Evolutionary conservation across 2,888 invertebrate genomes (phyloP).

Genomic region (Dascillus cervinus): DNA sequence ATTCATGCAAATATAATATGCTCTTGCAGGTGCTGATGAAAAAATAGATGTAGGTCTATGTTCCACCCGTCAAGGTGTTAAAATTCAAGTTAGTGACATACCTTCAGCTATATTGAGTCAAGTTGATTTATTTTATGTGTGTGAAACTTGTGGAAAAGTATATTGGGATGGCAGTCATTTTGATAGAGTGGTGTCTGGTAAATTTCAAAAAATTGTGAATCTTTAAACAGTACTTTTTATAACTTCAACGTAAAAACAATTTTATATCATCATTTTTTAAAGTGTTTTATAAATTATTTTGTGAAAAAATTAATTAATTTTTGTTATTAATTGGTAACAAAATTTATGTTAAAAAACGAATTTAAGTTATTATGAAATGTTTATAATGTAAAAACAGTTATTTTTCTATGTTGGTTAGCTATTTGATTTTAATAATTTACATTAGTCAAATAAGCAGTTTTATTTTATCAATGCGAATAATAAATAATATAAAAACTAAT

Average conservation of each 20-base stretch:
- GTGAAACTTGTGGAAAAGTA: conserved; percentile 66
- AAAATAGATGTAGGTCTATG: conserved; percentile 39
- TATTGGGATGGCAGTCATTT: conserved; percentile 57
- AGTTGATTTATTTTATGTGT: conserved; percentile 54
- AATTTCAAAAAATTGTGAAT: conserved; percentile 32
- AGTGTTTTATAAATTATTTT: too few relatives aligned
- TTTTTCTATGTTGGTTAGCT: too few relatives aligned
- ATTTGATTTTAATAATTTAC: too few relatives aligned
- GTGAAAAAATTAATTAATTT: too few relatives aligned
- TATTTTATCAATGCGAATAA: too few relatives aligned
- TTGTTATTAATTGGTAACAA: too few relatives aligned
- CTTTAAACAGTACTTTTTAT: not conserved
- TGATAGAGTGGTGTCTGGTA: conserved; percentile 30
- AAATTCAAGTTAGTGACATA: conserved; percentile 46
- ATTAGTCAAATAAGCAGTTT: too few relatives aligned
- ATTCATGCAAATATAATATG: not conserved
- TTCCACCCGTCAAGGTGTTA: conserved; percentile 48
- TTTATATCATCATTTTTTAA: too few relatives aligned
- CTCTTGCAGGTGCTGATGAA: conserved; percentile 31
- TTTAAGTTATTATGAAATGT: too few relatives aligned
- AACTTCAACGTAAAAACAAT: not conserved
- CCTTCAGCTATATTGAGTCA: conserved; percentile 31
- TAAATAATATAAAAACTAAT: too few relatives aligned
- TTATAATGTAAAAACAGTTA: too few relatives aligned
- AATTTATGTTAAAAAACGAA: too few relatives aligned